Evolutionary conservation across 1,140 invertebrate species (phyloP).

Genomic region (Bombyx mori): ASM3026992v2 NC_085131.1:9351501-9352000

Average conservation of each 20-base stretch:
- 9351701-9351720: conserved; percentile 78
- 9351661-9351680: conserved; percentile 74
- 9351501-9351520: no score
- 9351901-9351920: not conserved
- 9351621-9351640: not conserved
- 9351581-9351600: no score
- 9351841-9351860: conserved; percentile 69
- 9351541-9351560: no score
- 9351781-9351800: conserved; percentile 83
- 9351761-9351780: conserved; percentile 78
- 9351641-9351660: conserved; percentile 74
- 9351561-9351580: no score
- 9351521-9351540: no score
- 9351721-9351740: conserved; percentile 78
- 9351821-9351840: conserved; percentile 67
- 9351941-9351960: no score
- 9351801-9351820: conserved; percentile 83
- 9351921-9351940: no score
- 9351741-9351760: conserved; percentile 77
- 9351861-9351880: conserved; percentile 4
- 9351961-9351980: no score
- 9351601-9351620: no score
- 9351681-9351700: conserved; percentile 66
- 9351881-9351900: not conserved
- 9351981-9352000: no score